phyloP scores from a whole-genome alignment of 1,140 invertebrate species.

The Drosophila repleta region DNA sequence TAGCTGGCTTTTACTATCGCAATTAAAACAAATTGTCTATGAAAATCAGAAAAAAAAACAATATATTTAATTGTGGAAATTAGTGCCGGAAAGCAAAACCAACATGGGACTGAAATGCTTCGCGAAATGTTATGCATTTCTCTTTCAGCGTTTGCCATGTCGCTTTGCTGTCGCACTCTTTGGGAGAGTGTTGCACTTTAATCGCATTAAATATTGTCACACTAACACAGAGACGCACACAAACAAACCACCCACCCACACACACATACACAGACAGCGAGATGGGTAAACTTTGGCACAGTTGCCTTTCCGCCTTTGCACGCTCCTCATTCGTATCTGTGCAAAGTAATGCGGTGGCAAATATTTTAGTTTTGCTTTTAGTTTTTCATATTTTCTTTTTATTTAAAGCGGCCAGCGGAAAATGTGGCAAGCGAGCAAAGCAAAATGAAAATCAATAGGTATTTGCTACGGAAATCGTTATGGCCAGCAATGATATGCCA shows the following conservation, averaged over 20 bases:
- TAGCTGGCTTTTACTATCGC: constrained; percentile 34
- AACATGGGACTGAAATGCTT: not conserved
- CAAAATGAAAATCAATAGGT: constrained; percentile 65
- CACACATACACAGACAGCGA: constrained; percentile 18
- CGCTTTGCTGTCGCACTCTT: constrained; percentile 31
- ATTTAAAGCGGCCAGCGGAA: constrained; percentile 20
- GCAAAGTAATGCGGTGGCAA: constrained; percentile 56
- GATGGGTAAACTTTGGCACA: constrained; percentile 45
- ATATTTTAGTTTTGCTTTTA: constrained; percentile 62
- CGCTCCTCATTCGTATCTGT: constrained; percentile 40
- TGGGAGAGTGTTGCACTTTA: constrained; percentile 75
- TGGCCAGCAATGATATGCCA: constrained; percentile 13
- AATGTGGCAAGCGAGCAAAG: constrained; percentile 17
- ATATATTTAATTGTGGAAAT: constrained; percentile 7
- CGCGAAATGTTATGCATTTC: constrained; percentile 30
- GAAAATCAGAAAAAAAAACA: not conserved
- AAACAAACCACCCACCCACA: constrained; percentile 11
- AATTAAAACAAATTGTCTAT: constrained; percentile 1
- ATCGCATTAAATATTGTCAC: constrained; percentile 79
- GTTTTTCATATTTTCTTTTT: constrained; percentile 57
- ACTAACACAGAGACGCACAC: constrained; percentile 48
- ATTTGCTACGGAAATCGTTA: constrained; percentile 38
- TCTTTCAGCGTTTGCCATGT: constrained; percentile 29
- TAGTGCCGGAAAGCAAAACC: constrained; percentile 15
- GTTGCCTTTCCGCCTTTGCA: constrained; percentile 37